Evolutionary conservation across 2,888 invertebrate genomes (phyloP).

Genomic region (Panopea generosa): DNA sequence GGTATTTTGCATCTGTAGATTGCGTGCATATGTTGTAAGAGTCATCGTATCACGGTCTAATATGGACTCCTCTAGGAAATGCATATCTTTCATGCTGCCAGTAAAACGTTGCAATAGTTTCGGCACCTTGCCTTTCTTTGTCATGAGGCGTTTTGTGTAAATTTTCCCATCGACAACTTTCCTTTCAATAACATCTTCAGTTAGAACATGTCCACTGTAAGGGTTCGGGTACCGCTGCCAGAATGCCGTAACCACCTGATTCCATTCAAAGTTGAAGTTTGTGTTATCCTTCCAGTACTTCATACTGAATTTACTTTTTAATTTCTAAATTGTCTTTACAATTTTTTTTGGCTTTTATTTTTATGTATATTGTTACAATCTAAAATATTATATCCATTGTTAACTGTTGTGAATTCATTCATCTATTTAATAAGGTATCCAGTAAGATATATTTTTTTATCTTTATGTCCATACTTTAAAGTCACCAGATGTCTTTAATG

Average conservation of each 20-base stretch:
- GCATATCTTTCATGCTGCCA: constrained; percentile 42
- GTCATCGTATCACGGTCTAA: constrained; percentile 38
- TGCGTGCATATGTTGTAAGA: constrained; percentile 56
- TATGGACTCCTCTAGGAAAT: constrained; percentile 51
- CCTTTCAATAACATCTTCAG: constrained; percentile 51
- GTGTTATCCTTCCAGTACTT: constrained; percentile 28
- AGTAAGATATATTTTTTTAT: no score
- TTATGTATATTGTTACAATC: no score
- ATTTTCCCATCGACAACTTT: constrained; percentile 27
- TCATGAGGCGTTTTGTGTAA: constrained; percentile 42
- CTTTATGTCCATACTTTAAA: no score
- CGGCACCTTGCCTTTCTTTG: constrained; percentile 53
- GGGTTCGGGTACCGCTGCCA: constrained; percentile 62
- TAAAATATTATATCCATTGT: no score
- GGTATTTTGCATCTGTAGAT: constrained; percentile 52
- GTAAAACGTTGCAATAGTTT: constrained; percentile 58
- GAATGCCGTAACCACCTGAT: constrained; percentile 43
- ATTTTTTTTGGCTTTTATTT: no score
- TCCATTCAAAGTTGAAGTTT: constrained; percentile 37
- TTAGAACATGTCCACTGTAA: constrained; percentile 51
- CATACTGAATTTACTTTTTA: no score
- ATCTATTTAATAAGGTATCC: no score
- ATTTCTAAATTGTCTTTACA: no score
- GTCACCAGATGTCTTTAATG: no score
- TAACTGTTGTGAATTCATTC: no score